phyloP scores from a whole-genome alignment of 2,113 vertebrate genomes.

The Arvicanthis niloticus region DNA sequence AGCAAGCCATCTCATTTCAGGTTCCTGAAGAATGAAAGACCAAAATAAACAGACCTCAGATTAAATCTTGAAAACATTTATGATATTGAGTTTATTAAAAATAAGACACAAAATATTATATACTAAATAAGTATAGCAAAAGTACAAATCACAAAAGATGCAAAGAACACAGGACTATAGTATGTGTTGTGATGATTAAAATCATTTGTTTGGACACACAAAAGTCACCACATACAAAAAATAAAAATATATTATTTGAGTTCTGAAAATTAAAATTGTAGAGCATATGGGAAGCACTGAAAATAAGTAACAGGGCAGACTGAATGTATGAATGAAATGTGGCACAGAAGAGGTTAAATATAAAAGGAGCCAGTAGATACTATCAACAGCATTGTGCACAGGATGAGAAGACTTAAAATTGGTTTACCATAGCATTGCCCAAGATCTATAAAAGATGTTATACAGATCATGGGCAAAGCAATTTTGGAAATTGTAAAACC shows the following conservation, averaged over 20 bases:
- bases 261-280: not conserved
- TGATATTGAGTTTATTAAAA: not conserved
- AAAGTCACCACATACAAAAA: not conserved
- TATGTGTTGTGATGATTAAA: not conserved
- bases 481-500: not conserved
- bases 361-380: not conserved
- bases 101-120: not conserved
- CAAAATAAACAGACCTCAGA: not conserved
- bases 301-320: not conserved
- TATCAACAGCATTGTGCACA: not conserved
- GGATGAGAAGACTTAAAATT: not conserved
- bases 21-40: not conserved
- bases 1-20: not conserved
- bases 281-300: not conserved
- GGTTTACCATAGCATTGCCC: not conserved
- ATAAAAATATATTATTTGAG: not conserved
- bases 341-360: conserved; percentile 3
- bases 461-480: not conserved
- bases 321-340: not conserved
- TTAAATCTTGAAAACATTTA: not conserved
- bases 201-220: not conserved
- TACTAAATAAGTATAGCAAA: not conserved
- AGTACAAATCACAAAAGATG: not conserved
- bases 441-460: not conserved
- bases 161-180: not conserved